Conservation (phyloP, 2,888 invertebrate species). For the Eumacrocentrus americanus region DNA sequence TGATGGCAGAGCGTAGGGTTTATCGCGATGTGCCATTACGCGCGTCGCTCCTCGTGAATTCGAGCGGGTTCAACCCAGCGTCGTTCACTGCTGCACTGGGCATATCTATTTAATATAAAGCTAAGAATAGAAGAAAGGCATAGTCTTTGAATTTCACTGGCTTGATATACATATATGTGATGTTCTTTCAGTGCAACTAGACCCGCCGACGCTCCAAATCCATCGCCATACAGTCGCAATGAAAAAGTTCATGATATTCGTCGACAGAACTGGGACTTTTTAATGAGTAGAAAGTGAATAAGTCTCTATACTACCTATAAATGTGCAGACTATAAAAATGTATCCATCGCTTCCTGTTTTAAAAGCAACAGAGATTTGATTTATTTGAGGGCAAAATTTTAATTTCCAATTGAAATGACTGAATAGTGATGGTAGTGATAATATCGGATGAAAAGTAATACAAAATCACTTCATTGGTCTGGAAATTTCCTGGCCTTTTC, state of each 20-base stretch:
- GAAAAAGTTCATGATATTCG: background rate
- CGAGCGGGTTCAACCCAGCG: background rate
- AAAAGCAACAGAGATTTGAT: too few relatives aligned
- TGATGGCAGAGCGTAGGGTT: slow-evolving; percentile 3
- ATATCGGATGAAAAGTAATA: too few relatives aligned
- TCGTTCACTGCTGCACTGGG: background rate
- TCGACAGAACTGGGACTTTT: background rate
- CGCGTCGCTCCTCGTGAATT: slow-evolving; percentile 20
- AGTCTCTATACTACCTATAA: background rate
- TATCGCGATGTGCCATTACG: slow-evolving; percentile 25
- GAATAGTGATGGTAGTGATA: too few relatives aligned
- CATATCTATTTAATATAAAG: background rate
- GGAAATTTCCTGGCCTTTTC: too few relatives aligned
- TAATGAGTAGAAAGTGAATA: background rate
- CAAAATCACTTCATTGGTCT: too few relatives aligned
- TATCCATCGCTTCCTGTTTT: background rate
- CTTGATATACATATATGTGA: background rate
- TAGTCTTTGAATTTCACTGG: background rate
- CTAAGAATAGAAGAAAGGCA: background rate
- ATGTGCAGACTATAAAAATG: background rate
- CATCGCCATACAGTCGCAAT: background rate
- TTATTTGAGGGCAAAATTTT: too few relatives aligned
- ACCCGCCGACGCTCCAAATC: background rate
- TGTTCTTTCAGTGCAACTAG: background rate
- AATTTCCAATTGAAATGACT: too few relatives aligned